Base-by-base conservation (phyloP, 2,113 vertebrate genomes). In the Pomatostomus ruficeps region DNA sequence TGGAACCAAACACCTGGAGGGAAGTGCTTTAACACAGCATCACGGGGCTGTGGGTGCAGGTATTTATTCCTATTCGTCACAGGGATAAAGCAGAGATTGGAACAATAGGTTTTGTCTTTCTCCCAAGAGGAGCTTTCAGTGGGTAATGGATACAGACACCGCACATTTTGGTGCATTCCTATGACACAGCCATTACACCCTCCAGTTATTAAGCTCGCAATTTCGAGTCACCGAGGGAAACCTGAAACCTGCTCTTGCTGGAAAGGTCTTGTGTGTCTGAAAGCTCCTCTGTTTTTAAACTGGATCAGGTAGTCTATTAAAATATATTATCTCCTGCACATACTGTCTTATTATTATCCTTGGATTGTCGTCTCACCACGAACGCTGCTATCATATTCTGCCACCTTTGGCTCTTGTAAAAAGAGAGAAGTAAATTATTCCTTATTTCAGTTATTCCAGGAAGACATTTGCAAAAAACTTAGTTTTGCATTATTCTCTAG, bases 401-500 rank as follows among this genome's bases (percentile, higher is more conserved):
- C 51, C 77, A 95, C 87, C 91, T 92, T 82, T 93, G 87, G 70
- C 91, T 75, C 38, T 38, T 70, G 62, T 22, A 38, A 73, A 81
- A 84, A 81, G 67, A 84, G 45, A 6, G 31, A 91, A 78, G 66
- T 24, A 95, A 92, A 91, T 90, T 79, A 83, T 73, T 93, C 77
- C 48, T 78, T 82, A 93, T 88, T 96, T 91, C 86, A 94, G 71
- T 85, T 79, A 93, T 93, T 93, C 52, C 66, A 87, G 84, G 70
- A 94, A 88, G 91, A 70, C 58, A 45, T 78, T 92, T 68, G 33
- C 25, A 88, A 85, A 93, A 91, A 59, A 16, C 43, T 92, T 72
- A 52, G 65, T 95, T 95, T 95, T 89, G 66, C 74, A 88, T 95
- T 95, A 96, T 85, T 85, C 89, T 79, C 91, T 62, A 35, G 87